phyloP scores from a whole-genome alignment of 2,797 vertebrate genomes.

The Luscinia megarhynchos region DNA sequence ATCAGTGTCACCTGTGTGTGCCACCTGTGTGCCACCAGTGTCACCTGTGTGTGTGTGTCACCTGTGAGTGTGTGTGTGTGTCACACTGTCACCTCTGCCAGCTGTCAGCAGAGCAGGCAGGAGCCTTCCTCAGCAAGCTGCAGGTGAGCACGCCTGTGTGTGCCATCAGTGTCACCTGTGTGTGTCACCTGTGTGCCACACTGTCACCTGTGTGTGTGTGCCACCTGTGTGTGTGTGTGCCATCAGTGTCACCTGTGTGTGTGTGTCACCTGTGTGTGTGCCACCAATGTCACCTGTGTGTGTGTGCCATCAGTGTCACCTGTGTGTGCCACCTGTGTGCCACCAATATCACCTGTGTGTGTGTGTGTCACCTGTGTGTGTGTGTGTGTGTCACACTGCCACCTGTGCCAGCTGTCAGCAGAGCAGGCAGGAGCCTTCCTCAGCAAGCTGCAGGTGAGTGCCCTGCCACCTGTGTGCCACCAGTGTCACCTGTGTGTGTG shows the following conservation, averaged over 20 bases:
- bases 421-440: conserved; percentile 94
- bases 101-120: conserved; percentile 89
- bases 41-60: background rate
- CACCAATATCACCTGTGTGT: fast-evolving
- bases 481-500: no score
- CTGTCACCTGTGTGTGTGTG: no score
- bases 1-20: background rate
- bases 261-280: no score
- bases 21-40: background rate
- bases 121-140: conserved; percentile 94
- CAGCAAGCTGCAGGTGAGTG: conserved; percentile 92
- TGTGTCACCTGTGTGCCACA: no score
- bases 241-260: no score
- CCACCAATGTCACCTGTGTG: no score
- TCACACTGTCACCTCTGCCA: background rate
- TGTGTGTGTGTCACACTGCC: background rate
- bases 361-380: background rate
- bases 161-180: no score
- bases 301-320: no score
- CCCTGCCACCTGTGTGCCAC: background rate
- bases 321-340: background rate
- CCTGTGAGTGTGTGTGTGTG: background rate
- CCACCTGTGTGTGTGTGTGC: no score
- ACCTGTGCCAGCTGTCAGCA: conserved; percentile 77
- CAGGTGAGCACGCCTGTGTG: conserved; percentile 76